phyloP scores from a whole-genome alignment of 2,888 invertebrate species.

The Platynereis dumerilii region DNA sequence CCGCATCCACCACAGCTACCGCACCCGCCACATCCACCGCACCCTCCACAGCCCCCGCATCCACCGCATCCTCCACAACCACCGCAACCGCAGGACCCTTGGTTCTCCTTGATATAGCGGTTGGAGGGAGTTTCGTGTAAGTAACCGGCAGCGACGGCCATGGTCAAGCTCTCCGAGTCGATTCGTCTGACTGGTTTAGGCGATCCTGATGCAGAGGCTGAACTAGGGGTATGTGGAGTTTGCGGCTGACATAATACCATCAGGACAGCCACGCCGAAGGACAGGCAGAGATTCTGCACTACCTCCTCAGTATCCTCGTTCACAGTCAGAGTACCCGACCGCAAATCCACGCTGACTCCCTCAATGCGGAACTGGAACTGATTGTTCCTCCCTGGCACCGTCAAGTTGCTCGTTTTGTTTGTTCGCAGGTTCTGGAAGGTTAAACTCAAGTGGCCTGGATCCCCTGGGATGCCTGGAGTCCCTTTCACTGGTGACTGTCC shows the following conservation, averaged over 20 bases:
- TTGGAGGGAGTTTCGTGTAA: conserved; percentile 59
- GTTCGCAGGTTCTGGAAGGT: conserved; percentile 46
- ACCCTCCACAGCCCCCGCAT: conserved; percentile 32
- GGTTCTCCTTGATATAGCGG: conserved; percentile 43
- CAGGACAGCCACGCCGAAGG: conserved; percentile 65
- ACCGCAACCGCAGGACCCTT: conserved; percentile 43
- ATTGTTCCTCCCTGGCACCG: conserved; percentile 27
- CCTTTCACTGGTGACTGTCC: conserved; percentile 41
- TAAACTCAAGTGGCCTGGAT: conserved; percentile 53
- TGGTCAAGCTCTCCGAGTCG: conserved; percentile 53
- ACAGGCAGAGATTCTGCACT: conserved; percentile 64
- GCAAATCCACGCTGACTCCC: conserved; percentile 45
- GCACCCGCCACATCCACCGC: conserved; percentile 42
- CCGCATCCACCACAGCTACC: conserved; percentile 40
- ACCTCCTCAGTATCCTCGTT: conserved; percentile 51
- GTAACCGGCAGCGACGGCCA: conserved; percentile 65
- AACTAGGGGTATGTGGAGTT: conserved; percentile 42
- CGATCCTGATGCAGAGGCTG: conserved; percentile 22
- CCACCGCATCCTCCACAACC: conserved; percentile 41
- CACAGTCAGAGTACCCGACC: conserved; percentile 47
- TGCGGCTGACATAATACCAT: conserved; percentile 67
- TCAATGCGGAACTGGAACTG: conserved; percentile 31
- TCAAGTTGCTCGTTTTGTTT: conserved; percentile 13
- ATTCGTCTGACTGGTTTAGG: conserved; percentile 40
- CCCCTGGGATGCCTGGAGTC: conserved; percentile 51